A percentile compares a stretch with the other conserved stretches of the same genome.
phyloP scores from a whole-genome alignment of 2,797 vertebrate genomes.

The Todus mexicanus region DNA sequence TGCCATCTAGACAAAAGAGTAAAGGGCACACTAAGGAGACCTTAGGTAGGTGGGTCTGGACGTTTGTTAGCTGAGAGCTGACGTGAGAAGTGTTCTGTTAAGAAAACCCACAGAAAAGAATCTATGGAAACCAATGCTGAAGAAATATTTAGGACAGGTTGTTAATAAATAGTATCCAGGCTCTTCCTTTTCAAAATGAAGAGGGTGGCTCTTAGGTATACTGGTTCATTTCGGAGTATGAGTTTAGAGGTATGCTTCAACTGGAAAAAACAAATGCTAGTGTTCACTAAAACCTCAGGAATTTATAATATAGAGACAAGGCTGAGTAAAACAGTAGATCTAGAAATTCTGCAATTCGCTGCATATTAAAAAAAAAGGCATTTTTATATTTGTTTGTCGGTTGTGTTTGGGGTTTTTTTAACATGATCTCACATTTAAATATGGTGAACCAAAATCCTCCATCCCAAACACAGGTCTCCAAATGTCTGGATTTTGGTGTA shows the following conservation, averaged over 20 bases:
- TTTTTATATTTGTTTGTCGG: not conserved
- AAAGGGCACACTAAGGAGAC: not conserved
- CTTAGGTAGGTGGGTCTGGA: not conserved
- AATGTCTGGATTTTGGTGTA: not conserved
- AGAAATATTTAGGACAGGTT: not conserved
- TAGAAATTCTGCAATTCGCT: not conserved
- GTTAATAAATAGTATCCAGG: not conserved
- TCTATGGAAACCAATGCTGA: not conserved
- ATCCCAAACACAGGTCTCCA: not conserved
- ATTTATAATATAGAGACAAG: not conserved
- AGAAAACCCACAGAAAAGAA: not conserved
- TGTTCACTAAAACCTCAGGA: not conserved
- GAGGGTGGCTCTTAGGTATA: not conserved
- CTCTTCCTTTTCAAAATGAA: constrained; percentile 1
- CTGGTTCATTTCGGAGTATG: not conserved
- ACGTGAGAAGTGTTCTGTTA: not conserved
- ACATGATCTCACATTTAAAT: not conserved
- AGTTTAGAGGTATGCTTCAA: not conserved
- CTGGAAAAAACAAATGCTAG: not conserved
- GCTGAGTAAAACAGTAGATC: not conserved
- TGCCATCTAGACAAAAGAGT: not conserved
- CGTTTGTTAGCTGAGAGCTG: not conserved
- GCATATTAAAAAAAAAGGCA: not conserved
- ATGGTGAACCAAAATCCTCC: not conserved
- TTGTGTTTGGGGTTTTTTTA: not conserved